Evolutionary conservation across 2,113 vertebrate species (phyloP).

Genomic region (Vulpes lagopus): DNA sequence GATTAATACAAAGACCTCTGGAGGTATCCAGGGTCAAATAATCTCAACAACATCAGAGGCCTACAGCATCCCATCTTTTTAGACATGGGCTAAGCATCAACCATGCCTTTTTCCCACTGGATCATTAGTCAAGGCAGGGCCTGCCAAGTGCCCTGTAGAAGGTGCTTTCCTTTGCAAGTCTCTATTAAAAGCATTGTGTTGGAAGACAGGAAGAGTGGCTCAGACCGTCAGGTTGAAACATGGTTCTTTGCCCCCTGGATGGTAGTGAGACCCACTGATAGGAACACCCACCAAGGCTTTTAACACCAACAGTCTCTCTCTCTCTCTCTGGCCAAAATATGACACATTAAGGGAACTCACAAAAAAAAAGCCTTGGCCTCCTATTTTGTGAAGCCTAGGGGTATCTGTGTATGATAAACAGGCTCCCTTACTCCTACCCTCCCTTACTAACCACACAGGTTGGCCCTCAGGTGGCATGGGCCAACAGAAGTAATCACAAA

Average conservation of each 20-base stretch:
- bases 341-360: neutral
- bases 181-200: neutral
- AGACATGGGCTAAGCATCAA: accelerated
- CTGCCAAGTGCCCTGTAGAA: neutral
- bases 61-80: neutral
- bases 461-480: too few relatives aligned
- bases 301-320: neutral
- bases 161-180: neutral
- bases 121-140: neutral
- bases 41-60: neutral
- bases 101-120: neutral
- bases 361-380: neutral
- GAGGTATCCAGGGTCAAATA: neutral
- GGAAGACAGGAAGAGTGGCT: neutral
- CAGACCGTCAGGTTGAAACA: neutral
- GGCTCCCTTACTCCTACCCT: neutral
- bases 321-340: neutral
- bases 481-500: neutral
- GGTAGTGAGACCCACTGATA: neutral
- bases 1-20: neutral
- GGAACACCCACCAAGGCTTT: neutral
- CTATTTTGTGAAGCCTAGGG: neutral
- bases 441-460: neutral
- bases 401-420: neutral
- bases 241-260: neutral